A percentile compares a stretch with the other conserved stretches of the same genome.
phyloP scores from a whole-genome alignment of 2,888 invertebrate species.

The Pammene fasciana region DNA sequence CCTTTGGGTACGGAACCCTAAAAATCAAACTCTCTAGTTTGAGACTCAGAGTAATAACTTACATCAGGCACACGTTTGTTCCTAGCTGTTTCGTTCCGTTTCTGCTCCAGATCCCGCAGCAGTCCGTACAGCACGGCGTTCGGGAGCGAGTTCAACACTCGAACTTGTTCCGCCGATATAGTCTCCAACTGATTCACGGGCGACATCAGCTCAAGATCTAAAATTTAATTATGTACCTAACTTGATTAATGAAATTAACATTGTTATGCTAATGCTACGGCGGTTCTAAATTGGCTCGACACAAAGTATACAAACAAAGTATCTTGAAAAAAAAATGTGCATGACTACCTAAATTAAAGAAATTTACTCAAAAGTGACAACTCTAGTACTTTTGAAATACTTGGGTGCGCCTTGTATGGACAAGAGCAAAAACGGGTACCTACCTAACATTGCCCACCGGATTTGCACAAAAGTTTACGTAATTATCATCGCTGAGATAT shows the following conservation, averaged over 20 bases:
- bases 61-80: conserved; percentile 47
- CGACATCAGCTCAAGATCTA: conserved; percentile 12
- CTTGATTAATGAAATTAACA: conserved; percentile 42
- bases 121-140: conserved; percentile 56
- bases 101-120: conserved; percentile 55
- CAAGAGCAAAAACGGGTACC: no score
- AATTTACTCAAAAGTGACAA: no score
- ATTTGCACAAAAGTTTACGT: no score
- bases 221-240: conserved; percentile 18
- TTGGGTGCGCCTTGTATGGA: no score
- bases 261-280: neutral
- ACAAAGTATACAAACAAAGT: no score
- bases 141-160: conserved; percentile 62
- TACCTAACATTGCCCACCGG: no score
- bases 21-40: neutral
- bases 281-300: no score
- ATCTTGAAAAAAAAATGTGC: no score
- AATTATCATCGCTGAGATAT: no score
- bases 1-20: no score
- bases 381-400: no score
- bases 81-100: conserved; percentile 42
- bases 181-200: conserved; percentile 25
- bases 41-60: conserved; percentile 2
- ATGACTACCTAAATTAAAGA: no score
- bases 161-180: conserved; percentile 59